phyloP scores from a whole-genome alignment of 2,888 invertebrate species.

The Lordiphosa andalusiaca region DNA sequence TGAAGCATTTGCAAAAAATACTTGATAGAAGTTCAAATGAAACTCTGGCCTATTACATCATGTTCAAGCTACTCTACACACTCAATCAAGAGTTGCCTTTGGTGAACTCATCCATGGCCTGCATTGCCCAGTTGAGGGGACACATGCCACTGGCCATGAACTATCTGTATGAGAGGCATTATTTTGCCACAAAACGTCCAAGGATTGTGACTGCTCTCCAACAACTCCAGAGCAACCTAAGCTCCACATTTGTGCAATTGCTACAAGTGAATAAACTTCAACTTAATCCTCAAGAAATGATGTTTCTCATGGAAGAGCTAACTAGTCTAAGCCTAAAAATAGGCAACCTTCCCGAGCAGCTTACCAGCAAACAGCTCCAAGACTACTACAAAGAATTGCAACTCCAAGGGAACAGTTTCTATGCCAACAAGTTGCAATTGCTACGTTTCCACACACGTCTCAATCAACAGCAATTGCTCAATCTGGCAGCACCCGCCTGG shows the following conservation, averaged over 20 bases:
- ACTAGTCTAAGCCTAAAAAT: conserved; percentile 58
- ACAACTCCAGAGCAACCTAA: too few relatives aligned
- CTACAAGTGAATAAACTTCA: conserved; percentile 50
- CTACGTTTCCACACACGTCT: conserved; percentile 42
- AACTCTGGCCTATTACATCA: conserved; percentile 68
- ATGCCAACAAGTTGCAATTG: conserved; percentile 62
- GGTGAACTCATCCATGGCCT: conserved; percentile 27
- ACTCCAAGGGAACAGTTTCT: conserved; percentile 49
- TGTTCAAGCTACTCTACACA: conserved; percentile 66
- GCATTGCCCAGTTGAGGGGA: conserved; percentile 60
- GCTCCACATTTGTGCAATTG: conserved; percentile 38
- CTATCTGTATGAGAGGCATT: conserved; percentile 58
- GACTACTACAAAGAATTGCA: conserved; percentile 45
- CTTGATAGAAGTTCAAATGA: conserved; percentile 58
- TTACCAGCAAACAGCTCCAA: conserved; percentile 34
- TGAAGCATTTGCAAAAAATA: conserved; percentile 40
- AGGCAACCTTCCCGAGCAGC: conserved; percentile 59
- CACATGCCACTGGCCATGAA: conserved; percentile 68
- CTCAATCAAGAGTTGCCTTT: conserved; percentile 56
- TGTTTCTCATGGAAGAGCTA: conserved; percentile 57
- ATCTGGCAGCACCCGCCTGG: conserved; percentile 16
- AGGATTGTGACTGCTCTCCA: conserved; percentile 18
- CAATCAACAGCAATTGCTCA: conserved; percentile 44
- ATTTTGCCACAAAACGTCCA: conserved; percentile 44
- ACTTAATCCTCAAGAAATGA: conserved; percentile 39